Evolutionary conservation across 1,140 invertebrate species (phyloP).

Genomic region (Brachionus manjavacas): DNA sequence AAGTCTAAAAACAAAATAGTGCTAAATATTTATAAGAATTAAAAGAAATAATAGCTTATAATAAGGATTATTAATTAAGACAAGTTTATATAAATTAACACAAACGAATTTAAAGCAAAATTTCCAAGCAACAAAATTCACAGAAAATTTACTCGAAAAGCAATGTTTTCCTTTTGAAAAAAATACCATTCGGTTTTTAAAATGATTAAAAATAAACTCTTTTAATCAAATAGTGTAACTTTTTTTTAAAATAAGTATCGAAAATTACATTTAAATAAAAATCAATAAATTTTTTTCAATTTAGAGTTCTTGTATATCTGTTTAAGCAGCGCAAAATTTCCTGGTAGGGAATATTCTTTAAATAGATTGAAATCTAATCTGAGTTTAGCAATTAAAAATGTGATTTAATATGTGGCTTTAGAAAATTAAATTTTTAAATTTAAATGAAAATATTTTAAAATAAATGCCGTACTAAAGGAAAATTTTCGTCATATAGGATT

Average conservation of each 20-base stretch:
- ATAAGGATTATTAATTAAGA: slow-evolving; percentile 23
- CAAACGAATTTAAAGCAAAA: background rate
- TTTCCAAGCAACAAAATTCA: slow-evolving; percentile 40
- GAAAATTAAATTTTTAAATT: background rate
- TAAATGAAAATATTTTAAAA: background rate
- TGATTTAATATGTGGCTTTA: background rate
- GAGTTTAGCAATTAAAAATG: background rate
- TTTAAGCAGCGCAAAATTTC: background rate
- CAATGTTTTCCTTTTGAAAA: background rate
- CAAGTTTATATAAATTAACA: background rate
- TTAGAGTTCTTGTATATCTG: background rate
- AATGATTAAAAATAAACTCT: slow-evolving; percentile 3
- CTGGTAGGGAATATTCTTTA: background rate
- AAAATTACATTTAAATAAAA: background rate
- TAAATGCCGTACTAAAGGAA: background rate
- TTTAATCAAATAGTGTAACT: background rate
- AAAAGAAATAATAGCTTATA: background rate
- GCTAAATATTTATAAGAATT: too few species aligned
- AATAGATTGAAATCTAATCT: background rate
- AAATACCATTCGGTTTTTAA: background rate
- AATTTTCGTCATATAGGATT: background rate
- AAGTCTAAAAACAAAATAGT: background rate
- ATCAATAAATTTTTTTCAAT: background rate
- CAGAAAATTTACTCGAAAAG: background rate
- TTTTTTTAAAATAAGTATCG: background rate